Evolutionary conservation across 2,888 invertebrate genomes (phyloP).

Genomic region (Apotomis turbidana): DNA sequence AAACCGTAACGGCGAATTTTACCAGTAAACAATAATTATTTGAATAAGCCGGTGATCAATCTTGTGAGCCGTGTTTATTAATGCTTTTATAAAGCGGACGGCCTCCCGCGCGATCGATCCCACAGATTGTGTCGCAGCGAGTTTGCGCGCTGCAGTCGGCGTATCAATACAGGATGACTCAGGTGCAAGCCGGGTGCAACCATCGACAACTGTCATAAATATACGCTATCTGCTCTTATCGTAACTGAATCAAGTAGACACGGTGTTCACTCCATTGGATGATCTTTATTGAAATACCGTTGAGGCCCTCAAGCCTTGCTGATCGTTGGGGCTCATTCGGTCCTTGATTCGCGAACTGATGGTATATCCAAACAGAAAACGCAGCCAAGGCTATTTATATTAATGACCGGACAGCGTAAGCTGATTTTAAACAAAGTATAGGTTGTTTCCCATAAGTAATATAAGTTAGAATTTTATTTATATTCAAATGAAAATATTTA

Average conservation of each 20-base stretch:
- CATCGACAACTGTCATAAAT: not conserved
- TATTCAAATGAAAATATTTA: too few relatives aligned
- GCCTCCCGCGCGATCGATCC: slow-evolving; percentile 2
- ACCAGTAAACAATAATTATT: slow-evolving; percentile 22
- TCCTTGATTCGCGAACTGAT: too few relatives aligned
- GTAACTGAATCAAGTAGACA: not conserved
- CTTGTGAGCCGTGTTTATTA: slow-evolving; percentile 20
- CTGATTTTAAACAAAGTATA: too few relatives aligned
- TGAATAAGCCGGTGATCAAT: slow-evolving; percentile 20
- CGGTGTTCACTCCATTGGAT: not conserved
- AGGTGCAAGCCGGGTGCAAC: not conserved
- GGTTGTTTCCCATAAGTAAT: too few relatives aligned
- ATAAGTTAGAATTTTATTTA: too few relatives aligned
- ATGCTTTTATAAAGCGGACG: slow-evolving; percentile 25
- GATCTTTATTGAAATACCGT: not conserved
- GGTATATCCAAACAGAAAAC: too few relatives aligned
- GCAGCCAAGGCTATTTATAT: too few relatives aligned
- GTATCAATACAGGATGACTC: slow-evolving; percentile 10
- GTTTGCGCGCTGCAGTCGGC: not conserved
- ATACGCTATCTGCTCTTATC: not conserved
- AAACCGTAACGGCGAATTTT: not conserved
- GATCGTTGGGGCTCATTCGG: too few relatives aligned
- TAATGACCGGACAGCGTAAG: too few relatives aligned
- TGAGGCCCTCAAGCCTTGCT: too few relatives aligned
- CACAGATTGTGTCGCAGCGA: slow-evolving; percentile 20